phyloP scores from a whole-genome alignment of 92 coral and sea anemone species.

The Epizoanthus stellaris region DNA sequence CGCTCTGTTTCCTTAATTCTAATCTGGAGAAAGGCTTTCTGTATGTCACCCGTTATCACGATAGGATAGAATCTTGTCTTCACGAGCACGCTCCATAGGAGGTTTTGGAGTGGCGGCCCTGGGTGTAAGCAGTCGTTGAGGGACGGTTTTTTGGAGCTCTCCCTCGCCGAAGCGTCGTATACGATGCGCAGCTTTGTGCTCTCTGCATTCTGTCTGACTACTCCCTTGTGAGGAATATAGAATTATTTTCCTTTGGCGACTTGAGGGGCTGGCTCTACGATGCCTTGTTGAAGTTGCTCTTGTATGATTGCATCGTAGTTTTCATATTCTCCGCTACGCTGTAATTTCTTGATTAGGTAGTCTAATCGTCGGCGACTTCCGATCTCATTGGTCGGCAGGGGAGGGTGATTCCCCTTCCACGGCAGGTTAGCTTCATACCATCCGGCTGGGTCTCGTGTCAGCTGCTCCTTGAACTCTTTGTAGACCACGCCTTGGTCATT shows the following conservation, averaged over 20 bases:
- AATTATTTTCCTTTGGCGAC: constrained; percentile 5
- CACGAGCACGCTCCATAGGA: constrained; percentile 33
- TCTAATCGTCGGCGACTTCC: constrained; percentile 44
- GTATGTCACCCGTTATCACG: constrained; percentile 42
- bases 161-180: constrained; percentile 35
- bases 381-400: constrained; percentile 27
- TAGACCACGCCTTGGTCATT: constrained; percentile 45
- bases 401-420: constrained; percentile 43
- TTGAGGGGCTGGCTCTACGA: constrained; percentile 38
- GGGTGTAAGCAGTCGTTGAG: constrained; percentile 37
- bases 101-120: constrained; percentile 28
- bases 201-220: constrained; percentile 13
- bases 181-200: constrained; percentile 37
- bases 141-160: neutral
- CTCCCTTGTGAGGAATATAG: constrained; percentile 42
- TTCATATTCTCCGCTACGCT: constrained; percentile 24
- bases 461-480: constrained; percentile 54
- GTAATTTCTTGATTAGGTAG: constrained; percentile 25
- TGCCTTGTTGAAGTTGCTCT: constrained; percentile 35
- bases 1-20: constrained; percentile 35
- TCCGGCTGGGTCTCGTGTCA: constrained; percentile 39
- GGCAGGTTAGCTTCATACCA: constrained; percentile 35
- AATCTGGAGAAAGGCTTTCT: constrained; percentile 33
- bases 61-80: constrained; percentile 30
- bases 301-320: constrained; percentile 36